A percentile compares a stretch with the other conserved stretches of the same genome.
These are phyloP conservation scores for Corynorhinus townsendii DNA, from an alignment of 2,113 vertebrate species.

Conservation along the genomic window DNA sequence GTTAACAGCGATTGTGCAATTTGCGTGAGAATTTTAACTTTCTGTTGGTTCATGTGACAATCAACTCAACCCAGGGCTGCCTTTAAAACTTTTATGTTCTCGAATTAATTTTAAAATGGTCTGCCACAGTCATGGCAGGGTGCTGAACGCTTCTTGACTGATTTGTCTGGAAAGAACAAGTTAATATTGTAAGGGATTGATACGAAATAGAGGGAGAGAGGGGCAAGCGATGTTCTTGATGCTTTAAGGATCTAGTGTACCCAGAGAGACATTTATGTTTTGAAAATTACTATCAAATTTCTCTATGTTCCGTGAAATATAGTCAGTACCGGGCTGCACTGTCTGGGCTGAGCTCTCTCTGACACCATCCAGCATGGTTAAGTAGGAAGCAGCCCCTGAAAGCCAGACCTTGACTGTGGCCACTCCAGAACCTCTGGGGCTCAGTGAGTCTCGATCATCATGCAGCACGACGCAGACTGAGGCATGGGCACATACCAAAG, in stretches of 20 bases:
- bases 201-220: background rate
- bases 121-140: background rate
- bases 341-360: background rate
- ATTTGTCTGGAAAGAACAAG: background rate
- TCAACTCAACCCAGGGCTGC: background rate
- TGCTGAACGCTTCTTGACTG: background rate
- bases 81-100: background rate
- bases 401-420: background rate
- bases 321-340: background rate
- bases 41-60: background rate
- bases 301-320: slow-evolving; percentile 38
- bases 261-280: background rate
- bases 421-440: background rate
- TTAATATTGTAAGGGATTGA: background rate
- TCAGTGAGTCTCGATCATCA: background rate
- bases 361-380: background rate
- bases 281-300: slow-evolving; percentile 52
- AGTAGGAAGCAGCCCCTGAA: background rate
- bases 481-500: background rate
- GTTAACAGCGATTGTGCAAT: background rate
- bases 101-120: background rate
- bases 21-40: slow-evolving; percentile 1
- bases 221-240: background rate
- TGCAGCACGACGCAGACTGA: background rate
- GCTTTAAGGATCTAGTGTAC: slow-evolving; percentile 39